phyloP scores from a whole-genome alignment of 2,113 vertebrate genomes.

The Triplophysa dalaica region DNA sequence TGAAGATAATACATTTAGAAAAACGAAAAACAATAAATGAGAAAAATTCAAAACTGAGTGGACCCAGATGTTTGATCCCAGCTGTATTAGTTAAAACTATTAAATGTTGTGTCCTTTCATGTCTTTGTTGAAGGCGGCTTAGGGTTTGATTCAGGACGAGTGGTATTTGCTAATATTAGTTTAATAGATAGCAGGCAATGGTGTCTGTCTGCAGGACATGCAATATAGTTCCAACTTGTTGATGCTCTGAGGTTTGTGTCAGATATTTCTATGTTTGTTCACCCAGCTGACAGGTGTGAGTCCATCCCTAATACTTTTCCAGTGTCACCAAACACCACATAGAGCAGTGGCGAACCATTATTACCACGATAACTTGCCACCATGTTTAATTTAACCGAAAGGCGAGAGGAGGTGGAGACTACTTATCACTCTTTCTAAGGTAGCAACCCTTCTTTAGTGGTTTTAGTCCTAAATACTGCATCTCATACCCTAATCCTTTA shows the following conservation, averaged over 20 bases:
- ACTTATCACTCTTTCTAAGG: constrained; percentile 46
- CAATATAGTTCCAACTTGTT: neutral
- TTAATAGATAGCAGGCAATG: neutral
- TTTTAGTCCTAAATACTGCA: constrained; percentile 45
- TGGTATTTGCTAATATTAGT: neutral
- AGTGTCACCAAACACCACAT: constrained; percentile 13
- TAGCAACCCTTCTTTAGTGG: constrained; percentile 56
- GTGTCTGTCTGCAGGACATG: neutral
- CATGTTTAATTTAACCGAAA: constrained; percentile 3
- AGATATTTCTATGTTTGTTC: constrained; percentile 26
- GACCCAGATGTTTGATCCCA: no score
- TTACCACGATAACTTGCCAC: constrained; percentile 1
- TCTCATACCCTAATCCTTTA: constrained; percentile 52
- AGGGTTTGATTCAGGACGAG: neutral
- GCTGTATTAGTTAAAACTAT: neutral
- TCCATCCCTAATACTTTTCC: constrained; percentile 24
- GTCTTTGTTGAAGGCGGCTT: neutral
- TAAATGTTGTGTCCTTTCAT: neutral
- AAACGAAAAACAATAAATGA: no score
- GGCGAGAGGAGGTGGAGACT: constrained; percentile 38
- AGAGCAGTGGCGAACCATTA: neutral
- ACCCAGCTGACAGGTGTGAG: constrained; percentile 29
- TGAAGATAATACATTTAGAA: no score
- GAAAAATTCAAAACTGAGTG: no score
- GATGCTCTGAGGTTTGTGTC: constrained; percentile 2